Percentiles rank a stretch among this genome's conserved stretches.
These are phyloP conservation scores for Hydractinia echinata DNA, from an alignment of 30 jellyfish, hydroid and myxozoan species.

Conservation along the genomic window DNA sequence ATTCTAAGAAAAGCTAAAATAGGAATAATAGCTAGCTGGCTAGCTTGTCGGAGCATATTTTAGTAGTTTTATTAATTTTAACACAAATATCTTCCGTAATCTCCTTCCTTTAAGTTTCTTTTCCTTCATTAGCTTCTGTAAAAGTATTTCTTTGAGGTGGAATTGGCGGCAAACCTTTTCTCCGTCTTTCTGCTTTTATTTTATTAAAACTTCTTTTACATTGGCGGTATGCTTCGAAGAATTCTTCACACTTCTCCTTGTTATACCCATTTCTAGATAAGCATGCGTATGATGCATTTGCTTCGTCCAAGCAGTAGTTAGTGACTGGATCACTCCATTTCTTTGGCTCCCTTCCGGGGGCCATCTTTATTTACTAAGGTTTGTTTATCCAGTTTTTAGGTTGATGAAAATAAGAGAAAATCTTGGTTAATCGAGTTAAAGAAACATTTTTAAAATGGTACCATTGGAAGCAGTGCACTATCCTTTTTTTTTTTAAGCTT, in stretches of 20 bases:
- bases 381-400: neutral
- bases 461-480: too few species aligned
- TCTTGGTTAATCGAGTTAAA: too few species aligned
- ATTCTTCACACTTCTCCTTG: slow-evolving; percentile 51
- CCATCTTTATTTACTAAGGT: neutral
- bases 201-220: slow-evolving; percentile 69
- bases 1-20: too few species aligned
- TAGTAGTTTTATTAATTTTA: too few species aligned
- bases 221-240: slow-evolving; percentile 60
- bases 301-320: slow-evolving; percentile 66
- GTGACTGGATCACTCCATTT: slow-evolving; percentile 32
- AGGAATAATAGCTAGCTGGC: too few species aligned
- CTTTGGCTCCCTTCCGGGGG: slow-evolving; percentile 2
- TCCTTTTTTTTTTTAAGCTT: too few species aligned
- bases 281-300: slow-evolving; percentile 86
- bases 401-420: too few species aligned
- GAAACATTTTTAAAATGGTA: too few species aligned
- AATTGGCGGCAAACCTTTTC: slow-evolving; percentile 72
- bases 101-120: too few species aligned
- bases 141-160: slow-evolving; percentile 48
- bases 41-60: too few species aligned
- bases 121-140: too few species aligned
- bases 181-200: slow-evolving; percentile 67
- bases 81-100: too few species aligned
- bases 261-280: slow-evolving; percentile 56